These are phyloP conservation scores for Hystrix cristata DNA, from an alignment of 2,113 vertebrate species.

Conservation along the genomic window DNA sequence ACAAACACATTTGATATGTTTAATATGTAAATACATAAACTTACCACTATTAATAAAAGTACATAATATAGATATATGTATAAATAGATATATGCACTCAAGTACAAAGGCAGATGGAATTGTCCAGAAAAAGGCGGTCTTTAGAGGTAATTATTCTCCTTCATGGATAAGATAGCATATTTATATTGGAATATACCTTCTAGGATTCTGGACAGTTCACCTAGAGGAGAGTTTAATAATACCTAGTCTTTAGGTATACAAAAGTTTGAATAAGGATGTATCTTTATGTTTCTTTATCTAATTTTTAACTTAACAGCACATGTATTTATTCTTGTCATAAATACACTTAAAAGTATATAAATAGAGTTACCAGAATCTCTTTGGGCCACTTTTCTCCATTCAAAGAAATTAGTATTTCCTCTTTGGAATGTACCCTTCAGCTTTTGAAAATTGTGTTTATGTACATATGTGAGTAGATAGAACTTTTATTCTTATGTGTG, in stretches of 20 bases:
- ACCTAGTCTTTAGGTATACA: not conserved
- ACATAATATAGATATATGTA: not conserved
- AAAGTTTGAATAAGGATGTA: not conserved
- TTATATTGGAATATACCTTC: not conserved
- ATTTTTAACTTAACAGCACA: not conserved
- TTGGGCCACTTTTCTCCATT: not conserved
- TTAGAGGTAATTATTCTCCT: not conserved
- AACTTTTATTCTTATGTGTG: not conserved
- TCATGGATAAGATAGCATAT: not conserved
- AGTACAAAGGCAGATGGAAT: not conserved
- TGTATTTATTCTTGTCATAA: constrained; percentile 24
- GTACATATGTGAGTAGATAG: not conserved
- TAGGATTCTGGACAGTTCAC: not conserved
- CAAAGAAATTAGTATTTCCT: not conserved
- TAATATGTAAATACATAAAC: not conserved
- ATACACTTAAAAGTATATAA: not conserved
- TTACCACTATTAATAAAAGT: not conserved
- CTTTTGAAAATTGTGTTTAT: not conserved
- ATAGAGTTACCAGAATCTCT: not conserved
- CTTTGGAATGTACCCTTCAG: constrained; percentile 13
- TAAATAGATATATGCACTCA: not conserved
- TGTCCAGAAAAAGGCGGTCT: not conserved
- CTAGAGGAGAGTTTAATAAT: not conserved
- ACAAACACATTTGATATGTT: not conserved
- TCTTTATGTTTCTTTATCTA: constrained; percentile 22